phyloP scores from a whole-genome alignment of 2,888 invertebrate species.

The Cheiracanthium punctorium region DNA sequence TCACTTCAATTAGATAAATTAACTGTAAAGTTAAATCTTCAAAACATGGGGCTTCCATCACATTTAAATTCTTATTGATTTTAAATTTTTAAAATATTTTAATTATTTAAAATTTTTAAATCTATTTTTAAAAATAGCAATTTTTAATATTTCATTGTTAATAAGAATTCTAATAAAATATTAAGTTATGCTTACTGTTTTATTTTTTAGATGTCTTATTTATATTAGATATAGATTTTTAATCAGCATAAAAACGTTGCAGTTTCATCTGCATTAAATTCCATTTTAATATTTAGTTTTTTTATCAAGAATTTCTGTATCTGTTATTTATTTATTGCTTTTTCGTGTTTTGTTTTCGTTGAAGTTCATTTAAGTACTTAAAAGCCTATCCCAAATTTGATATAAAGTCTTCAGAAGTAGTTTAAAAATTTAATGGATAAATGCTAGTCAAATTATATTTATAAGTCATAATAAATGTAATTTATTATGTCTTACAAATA shows the following conservation, averaged over 20 bases:
- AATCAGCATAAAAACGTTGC: neutral
- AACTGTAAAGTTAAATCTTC: too few relatives aligned
- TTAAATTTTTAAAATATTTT: neutral
- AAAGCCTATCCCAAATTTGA: neutral
- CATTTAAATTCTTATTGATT: too few relatives aligned
- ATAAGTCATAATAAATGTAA: too few relatives aligned
- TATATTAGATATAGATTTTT: neutral
- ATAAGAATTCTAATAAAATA: neutral
- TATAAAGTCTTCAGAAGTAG: too few relatives aligned
- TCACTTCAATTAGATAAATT: too few relatives aligned
- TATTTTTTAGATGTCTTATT: neutral
- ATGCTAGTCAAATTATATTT: too few relatives aligned
- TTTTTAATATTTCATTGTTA: neutral
- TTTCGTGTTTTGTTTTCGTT: neutral
- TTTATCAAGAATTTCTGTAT: neutral
- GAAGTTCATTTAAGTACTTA: neutral
- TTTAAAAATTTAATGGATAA: too few relatives aligned
- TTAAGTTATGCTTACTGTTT: neutral
- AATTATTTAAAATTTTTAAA: too few relatives aligned
- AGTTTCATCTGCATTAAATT: conserved; percentile 21
- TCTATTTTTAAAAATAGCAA: neutral
- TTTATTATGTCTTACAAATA: too few relatives aligned
- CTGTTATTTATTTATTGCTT: neutral
- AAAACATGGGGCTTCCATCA: too few relatives aligned
- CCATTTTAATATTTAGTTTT: too few relatives aligned